phyloP scores from a whole-genome alignment of 2,113 vertebrate species.

The Hypocryptadius cinnamomeus region DNA sequence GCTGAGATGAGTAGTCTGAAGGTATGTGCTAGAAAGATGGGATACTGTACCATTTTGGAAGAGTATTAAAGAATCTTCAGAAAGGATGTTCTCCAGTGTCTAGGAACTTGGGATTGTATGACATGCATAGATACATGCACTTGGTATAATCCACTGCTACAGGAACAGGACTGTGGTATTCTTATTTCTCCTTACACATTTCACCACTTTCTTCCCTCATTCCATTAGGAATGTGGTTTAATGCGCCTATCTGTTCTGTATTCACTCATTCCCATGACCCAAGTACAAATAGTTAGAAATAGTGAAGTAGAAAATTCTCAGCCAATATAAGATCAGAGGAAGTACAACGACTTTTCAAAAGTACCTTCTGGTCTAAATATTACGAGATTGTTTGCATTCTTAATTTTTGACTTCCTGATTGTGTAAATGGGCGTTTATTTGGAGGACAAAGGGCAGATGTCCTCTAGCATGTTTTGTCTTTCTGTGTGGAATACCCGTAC shows the following conservation, averaged over 20 bases:
- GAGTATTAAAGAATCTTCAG: not conserved
- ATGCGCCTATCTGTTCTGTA: not conserved
- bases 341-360: not conserved
- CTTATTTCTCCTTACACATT: not conserved
- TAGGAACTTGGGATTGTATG: not conserved
- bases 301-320: not conserved
- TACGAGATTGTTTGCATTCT: not conserved
- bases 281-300: not conserved
- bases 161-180: not conserved
- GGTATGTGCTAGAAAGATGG: not conserved
- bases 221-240: not conserved
- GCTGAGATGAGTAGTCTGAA: not conserved
- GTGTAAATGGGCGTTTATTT: not conserved
- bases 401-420: not conserved
- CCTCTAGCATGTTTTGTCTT: not conserved
- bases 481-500: not conserved
- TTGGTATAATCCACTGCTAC: not conserved
- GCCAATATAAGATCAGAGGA: not conserved
- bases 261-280: not conserved
- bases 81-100: not conserved
- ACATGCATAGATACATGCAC: not conserved
- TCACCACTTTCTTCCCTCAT: not conserved
- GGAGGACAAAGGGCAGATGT: not conserved
- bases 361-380: not conserved
- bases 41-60: not conserved